Evolutionary conservation across 2,797 vertebrate genomes (phyloP).

Genomic region (Typhlichthys subterraneus): DNA sequence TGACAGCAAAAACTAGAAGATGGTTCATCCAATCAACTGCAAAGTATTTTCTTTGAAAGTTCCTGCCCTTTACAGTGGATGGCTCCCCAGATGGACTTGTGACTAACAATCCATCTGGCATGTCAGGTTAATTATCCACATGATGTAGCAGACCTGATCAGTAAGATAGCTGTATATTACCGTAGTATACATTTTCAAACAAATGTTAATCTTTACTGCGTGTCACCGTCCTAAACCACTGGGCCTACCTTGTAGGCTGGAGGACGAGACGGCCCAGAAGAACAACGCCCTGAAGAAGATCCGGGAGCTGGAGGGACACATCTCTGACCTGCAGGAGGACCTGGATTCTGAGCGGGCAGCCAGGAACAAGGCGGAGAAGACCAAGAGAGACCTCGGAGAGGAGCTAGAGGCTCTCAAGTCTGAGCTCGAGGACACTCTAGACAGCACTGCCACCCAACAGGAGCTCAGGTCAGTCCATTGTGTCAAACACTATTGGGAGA

Average conservation of each 20-base stretch:
- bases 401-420: constrained; percentile 95
- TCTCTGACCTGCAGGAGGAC: constrained; percentile 95
- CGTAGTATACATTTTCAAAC: too few relatives aligned
- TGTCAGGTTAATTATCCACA: too few relatives aligned
- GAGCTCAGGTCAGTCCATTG: constrained; percentile 84
- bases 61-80: too few relatives aligned
- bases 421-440: constrained; percentile 94
- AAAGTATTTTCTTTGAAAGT: too few relatives aligned
- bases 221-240: neutral
- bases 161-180: too few relatives aligned
- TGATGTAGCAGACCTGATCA: too few relatives aligned
- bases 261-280: constrained; percentile 91
- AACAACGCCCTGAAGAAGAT: constrained; percentile 96
- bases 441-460: constrained; percentile 94
- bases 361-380: constrained; percentile 93
- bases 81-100: too few relatives aligned
- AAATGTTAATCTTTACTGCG: too few relatives aligned
- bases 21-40: too few relatives aligned
- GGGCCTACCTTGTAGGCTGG: constrained; percentile 76
- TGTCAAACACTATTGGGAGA: neutral
- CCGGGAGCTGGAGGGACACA: constrained; percentile 91
- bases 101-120: too few relatives aligned
- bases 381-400: constrained; percentile 92
- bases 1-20: too few relatives aligned
- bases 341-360: constrained; percentile 89